Base-by-base conservation (phyloP, 2,113 vertebrate genomes). In the Sebastes schlegelii region DNA sequence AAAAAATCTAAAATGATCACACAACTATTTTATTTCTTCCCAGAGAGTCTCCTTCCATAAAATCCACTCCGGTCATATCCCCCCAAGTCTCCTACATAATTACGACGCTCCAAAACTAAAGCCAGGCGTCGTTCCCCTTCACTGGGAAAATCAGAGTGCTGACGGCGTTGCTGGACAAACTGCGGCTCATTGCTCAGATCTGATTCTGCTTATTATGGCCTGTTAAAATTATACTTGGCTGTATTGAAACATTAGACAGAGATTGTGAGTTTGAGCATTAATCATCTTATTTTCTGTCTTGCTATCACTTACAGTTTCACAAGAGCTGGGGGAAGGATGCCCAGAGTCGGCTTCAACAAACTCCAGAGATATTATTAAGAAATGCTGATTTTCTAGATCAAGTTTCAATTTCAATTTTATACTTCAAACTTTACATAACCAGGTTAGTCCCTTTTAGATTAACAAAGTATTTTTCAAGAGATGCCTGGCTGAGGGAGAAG, bases 1-100 rank as follows among this genome's bases (percentile, higher is more conserved):
- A 63, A 67, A 34, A 80, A 74, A 69, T 71, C 11, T 77, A 55
- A 76, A 19, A 73, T 86, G 8, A 82, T 72, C 42, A 64, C 6
- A 19, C 45, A 69, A 66, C 40, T 21, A 8, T 49, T 65, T 52
- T 23, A 26, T 67, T 77, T 69, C 48, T 55, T 72, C 40, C 57
- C 54, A 60, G 14, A 48, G 21, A 51, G 14, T 74, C 66, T 66
- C 26, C 3, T 66, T 21, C 46, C 42, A 73, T 21, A 55, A 60
- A 62, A 69, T 77, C 21, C 40, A 68, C 46, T 8, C 6, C 55
- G 13, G 55, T 79, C n/a, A 51, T 83, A 79, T 85, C n/a, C 48
- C 26, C 13, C 13, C 10, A 54, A 74, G n/a, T 61, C 23, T 26
- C 19, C 16, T 10, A 21, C 71, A 73, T 48, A 52, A 69, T 82